Conservation (phyloP, 2,888 invertebrate species). For the Dryococelus australis region DNA sequence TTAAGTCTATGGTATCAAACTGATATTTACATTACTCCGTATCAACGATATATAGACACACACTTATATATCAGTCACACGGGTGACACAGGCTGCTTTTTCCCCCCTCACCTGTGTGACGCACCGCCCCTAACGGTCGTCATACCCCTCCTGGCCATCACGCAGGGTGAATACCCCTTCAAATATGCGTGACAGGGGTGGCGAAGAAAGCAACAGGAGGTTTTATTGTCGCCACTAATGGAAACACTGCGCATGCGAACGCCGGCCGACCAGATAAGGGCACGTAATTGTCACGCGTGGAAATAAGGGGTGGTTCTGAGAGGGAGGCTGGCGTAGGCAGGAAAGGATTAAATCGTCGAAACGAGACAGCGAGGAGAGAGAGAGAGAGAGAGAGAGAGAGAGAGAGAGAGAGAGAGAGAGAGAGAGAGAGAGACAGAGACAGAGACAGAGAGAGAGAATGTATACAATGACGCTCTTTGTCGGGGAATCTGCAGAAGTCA, state of each 20-base stretch:
- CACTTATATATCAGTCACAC: no score
- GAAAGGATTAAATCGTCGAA: conserved; percentile 30
- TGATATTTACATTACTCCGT: no score
- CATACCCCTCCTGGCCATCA: neutral
- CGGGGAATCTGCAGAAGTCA: conserved; percentile 8
- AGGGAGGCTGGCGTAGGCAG: neutral
- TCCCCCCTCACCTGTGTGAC: no score
- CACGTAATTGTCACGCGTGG: conserved; percentile 38
- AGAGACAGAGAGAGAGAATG: neutral
- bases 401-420: no score
- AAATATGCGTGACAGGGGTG: conserved; percentile 21
- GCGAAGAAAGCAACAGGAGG: neutral
- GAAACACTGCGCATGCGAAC: neutral
- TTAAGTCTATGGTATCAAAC: no score
- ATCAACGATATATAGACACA: no score
- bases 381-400: no score
- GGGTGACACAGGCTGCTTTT: no score
- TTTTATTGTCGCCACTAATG: neutral
- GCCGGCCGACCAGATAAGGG: conserved; percentile 33
- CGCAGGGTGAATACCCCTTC: neutral
- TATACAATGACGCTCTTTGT: neutral
- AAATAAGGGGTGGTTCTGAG: conserved; percentile 18
- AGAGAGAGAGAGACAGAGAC: no score
- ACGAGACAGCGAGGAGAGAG: neutral
- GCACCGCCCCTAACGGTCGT: no score